phyloP scores from a whole-genome alignment of 35 echinoderm and acorn worm genomes.

The Heliocidaris erythrogramma region DNA sequence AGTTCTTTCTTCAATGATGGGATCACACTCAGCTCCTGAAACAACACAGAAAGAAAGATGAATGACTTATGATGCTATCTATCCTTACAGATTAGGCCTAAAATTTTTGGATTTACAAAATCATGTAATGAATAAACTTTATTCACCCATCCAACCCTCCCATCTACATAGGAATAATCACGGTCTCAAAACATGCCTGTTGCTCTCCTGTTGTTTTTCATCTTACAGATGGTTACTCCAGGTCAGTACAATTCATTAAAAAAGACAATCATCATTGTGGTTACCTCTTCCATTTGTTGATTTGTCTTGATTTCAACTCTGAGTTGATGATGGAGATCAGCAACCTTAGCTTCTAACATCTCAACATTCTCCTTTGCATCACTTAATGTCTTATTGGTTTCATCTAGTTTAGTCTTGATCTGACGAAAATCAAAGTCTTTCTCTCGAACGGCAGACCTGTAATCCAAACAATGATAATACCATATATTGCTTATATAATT shows the following conservation, averaged over 20 bases:
- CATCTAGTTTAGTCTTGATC: conserved; percentile 54
- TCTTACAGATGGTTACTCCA: too few relatives aligned
- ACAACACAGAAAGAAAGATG: not conserved
- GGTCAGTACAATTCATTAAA: too few relatives aligned
- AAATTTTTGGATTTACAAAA: too few relatives aligned
- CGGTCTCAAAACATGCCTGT: too few relatives aligned
- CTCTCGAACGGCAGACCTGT: conserved; percentile 65
- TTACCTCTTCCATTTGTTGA: conserved; percentile 75
- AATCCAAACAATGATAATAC: conserved; percentile 25
- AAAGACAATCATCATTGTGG: too few relatives aligned
- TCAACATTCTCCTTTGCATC: conserved; percentile 49
- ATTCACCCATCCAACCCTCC: too few relatives aligned
- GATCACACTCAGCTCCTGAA: conserved; percentile 73
- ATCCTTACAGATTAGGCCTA: too few relatives aligned
- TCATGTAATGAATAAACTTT: too few relatives aligned
- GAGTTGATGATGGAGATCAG: conserved; percentile 70
- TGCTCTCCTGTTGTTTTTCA: too few relatives aligned
- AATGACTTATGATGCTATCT: too few relatives aligned
- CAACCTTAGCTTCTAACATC: conserved; percentile 57
- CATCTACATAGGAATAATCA: too few relatives aligned
- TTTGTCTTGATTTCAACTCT: conserved; percentile 77
- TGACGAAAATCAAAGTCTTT: conserved; percentile 67
- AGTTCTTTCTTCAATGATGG: conserved; percentile 74
- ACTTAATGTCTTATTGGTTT: conserved; percentile 58
- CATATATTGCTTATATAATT: not conserved